phyloP scores from a whole-genome alignment of 2,797 vertebrate species.

The Danio albolineatus region DNA sequence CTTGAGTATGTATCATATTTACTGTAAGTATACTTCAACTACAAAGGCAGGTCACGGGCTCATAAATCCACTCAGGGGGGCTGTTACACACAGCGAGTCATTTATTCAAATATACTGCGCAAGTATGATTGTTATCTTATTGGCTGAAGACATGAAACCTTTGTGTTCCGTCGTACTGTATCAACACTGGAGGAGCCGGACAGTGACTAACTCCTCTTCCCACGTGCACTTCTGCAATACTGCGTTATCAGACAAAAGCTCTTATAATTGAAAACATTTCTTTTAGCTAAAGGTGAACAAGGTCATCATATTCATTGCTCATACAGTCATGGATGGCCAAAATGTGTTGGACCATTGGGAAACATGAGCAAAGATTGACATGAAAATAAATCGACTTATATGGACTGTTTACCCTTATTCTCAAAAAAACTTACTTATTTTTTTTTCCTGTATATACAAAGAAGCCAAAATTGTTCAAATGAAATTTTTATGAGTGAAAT shows the following conservation, averaged over 20 bases:
- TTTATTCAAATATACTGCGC: conserved; percentile 65
- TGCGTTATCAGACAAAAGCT: conserved; percentile 77
- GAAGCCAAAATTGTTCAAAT: too few relatives aligned
- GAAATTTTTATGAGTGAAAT: too few relatives aligned
- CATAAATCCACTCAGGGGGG: conserved; percentile 70
- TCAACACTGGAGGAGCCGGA: conserved; percentile 51
- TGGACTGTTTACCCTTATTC: too few relatives aligned
- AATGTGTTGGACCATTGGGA: too few relatives aligned
- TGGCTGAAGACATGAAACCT: conserved; percentile 65
- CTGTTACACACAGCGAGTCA: conserved; percentile 75
- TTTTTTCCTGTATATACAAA: too few relatives aligned
- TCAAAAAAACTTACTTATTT: too few relatives aligned
- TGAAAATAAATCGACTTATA: too few relatives aligned
- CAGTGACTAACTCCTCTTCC: background rate
- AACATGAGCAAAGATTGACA: too few relatives aligned
- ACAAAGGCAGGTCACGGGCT: conserved; percentile 73
- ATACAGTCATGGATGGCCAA: too few relatives aligned
- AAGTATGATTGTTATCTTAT: conserved; percentile 77
- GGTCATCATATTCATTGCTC: conserved; percentile 69
- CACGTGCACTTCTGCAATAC: conserved; percentile 69
- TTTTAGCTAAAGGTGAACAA: conserved; percentile 75
- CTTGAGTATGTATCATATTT: conserved; percentile 88
- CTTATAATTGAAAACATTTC: conserved; percentile 81
- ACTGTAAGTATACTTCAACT: conserved; percentile 88
- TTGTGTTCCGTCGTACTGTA: conserved; percentile 51